These are phyloP conservation scores for Dorcus hopei DNA, from an alignment of 2,888 invertebrate species.

Conservation along the genomic window DNA sequence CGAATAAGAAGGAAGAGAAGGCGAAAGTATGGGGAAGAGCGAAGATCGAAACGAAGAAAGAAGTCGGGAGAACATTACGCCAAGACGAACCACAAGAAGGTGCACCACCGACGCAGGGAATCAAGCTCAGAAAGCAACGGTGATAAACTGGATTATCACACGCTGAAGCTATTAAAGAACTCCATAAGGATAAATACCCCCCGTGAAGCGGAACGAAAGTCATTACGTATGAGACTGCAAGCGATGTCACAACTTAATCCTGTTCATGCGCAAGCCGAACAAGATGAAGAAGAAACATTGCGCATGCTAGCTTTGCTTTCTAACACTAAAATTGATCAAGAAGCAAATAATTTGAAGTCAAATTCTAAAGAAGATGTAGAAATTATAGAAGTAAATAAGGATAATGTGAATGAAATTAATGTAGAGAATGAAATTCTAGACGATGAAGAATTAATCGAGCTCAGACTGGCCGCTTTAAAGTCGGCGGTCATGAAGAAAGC, in stretches of 20 bases:
- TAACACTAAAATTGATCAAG: conserved; percentile 2
- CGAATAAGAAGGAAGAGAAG: background rate
- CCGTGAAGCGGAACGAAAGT: conserved; percentile 35
- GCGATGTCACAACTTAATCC: conserved; percentile 34
- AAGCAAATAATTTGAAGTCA: background rate
- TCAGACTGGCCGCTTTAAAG: conserved; percentile 64
- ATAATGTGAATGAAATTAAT: conserved; percentile 10
- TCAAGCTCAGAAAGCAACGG: conserved; percentile 33
- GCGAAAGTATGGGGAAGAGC: background rate
- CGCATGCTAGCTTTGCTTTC: conserved; percentile 23
- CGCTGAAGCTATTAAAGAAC: conserved; percentile 52
- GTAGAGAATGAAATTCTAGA: conserved; percentile 8
- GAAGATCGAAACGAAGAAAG: conserved; percentile 10
- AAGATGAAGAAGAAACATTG: conserved; percentile 24
- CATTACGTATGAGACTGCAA: conserved; percentile 39
- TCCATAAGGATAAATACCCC: conserved; percentile 50
- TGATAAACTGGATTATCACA: conserved; percentile 27
- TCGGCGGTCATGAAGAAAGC: conserved; percentile 67
- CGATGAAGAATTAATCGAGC: conserved; percentile 57
- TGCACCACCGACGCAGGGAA: conserved; percentile 5
- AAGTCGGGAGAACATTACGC: conserved; percentile 11
- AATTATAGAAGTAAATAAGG: conserved; percentile 38
- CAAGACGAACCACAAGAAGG: conserved; percentile 1
- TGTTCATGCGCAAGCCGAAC: conserved; percentile 15
- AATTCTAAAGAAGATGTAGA: conserved; percentile 45